A percentile compares a stretch with the other conserved stretches of the same genome.
These are phyloP conservation scores for Hydrolagus affinis DNA, from an alignment of 2,113 vertebrate genomes.

Conservation along the genomic window DNA sequence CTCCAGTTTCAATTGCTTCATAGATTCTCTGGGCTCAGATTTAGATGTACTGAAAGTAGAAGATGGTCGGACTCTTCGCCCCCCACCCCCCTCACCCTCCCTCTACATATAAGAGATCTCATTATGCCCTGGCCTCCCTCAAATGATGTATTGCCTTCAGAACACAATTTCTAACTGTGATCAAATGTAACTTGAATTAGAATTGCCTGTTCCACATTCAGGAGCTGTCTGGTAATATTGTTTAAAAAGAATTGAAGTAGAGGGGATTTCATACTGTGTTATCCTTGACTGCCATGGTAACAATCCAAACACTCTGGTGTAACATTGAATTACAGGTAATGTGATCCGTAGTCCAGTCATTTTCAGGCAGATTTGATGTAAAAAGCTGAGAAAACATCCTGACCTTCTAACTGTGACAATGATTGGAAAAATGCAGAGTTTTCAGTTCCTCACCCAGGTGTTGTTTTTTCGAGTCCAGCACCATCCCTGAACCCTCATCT, in stretches of 20 bases:
- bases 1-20: no score
- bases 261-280: not conserved
- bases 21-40: no score
- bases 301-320: not conserved
- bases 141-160: no score
- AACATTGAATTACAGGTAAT: not conserved
- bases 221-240: not conserved
- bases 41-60: no score
- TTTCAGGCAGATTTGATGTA: not conserved
- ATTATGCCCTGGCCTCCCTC: no score
- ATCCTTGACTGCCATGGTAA: not conserved
- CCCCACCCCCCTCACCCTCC: no score
- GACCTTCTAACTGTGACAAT: not conserved
- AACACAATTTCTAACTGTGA: not conserved
- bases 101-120: no score
- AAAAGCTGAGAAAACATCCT: not conserved
- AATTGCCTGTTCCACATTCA: not conserved
- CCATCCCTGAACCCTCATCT: not conserved
- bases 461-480: not conserved
- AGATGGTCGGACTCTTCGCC: no score
- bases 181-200: not conserved
- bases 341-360: not conserved
- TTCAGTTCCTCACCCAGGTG: not conserved
- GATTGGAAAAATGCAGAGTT: not conserved
- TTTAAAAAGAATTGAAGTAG: not conserved